Percentiles rank a stretch among this genome's conserved stretches.
Conservation (phyloP, 2,797 vertebrate species). For the Phoeniculus purpureus region DNA sequence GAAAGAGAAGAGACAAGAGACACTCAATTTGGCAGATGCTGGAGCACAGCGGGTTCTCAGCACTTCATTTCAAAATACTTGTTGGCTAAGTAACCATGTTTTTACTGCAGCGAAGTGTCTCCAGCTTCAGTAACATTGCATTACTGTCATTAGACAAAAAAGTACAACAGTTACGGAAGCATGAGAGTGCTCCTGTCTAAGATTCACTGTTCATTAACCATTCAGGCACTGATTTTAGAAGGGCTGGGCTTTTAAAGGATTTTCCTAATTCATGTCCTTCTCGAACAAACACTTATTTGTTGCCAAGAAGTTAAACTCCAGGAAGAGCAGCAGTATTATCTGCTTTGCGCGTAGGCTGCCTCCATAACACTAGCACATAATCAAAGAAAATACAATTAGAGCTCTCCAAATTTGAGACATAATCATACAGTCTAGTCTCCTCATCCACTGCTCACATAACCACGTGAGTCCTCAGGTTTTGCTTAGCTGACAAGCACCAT, state of each 20-base stretch:
- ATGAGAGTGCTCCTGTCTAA: background rate
- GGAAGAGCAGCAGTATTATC: slow-evolving; percentile 70
- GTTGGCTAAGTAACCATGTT: slow-evolving; percentile 60
- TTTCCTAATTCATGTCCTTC: slow-evolving; percentile 3
- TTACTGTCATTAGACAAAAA: slow-evolving; percentile 33
- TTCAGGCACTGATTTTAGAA: slow-evolving; percentile 9
- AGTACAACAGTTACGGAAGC: background rate
- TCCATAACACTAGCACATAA: slow-evolving; percentile 35
- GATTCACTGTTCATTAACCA: slow-evolving; percentile 1
- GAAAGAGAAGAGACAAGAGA: slow-evolving; percentile 15
- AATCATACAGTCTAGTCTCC: background rate
- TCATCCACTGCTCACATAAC: background rate
- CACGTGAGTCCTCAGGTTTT: background rate
- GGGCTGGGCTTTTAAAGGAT: background rate
- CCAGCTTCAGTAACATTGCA: slow-evolving; percentile 45
- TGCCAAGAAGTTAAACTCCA: slow-evolving; percentile 70
- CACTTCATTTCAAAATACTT: slow-evolving; percentile 58
- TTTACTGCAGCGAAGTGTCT: slow-evolving; percentile 66
- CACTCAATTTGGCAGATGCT: slow-evolving; percentile 47
- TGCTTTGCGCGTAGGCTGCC: slow-evolving; percentile 65
- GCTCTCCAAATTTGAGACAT: slow-evolving; percentile 35
- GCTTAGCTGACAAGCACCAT: slow-evolving; percentile 22
- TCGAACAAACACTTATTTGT: slow-evolving; percentile 60
- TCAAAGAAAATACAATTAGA: slow-evolving; percentile 71
- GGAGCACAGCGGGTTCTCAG: slow-evolving; percentile 57